Percentiles rank a stretch among this genome's conserved stretches.
Evolutionary conservation across 2,888 invertebrate genomes (phyloP).

Genomic region (Biston betularia): DNA sequence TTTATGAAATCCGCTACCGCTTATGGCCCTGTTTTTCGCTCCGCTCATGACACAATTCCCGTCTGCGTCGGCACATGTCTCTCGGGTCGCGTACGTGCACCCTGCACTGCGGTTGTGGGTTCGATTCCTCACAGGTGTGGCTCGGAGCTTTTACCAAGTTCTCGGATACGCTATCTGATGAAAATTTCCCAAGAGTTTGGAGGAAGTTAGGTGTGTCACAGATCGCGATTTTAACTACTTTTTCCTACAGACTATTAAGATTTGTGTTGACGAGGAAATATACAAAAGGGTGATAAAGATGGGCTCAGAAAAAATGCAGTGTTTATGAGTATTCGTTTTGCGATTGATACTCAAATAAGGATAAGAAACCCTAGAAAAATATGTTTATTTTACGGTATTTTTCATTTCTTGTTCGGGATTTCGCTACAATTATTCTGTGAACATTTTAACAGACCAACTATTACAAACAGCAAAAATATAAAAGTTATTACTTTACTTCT

Average conservation of each 20-base stretch:
- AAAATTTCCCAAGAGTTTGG: slow-evolving; percentile 22
- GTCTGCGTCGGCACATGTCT: slow-evolving; percentile 55
- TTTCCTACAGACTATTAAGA: no score
- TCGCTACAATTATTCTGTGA: no score
- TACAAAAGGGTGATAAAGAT: background rate
- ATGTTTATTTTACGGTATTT: no score
- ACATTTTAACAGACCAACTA: no score
- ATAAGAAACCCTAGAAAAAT: no score
- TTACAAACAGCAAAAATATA: no score
- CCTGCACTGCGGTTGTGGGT: slow-evolving; percentile 41
- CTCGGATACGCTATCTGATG: slow-evolving; percentile 33
- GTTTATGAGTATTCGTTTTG: no score
- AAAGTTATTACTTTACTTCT: no score
- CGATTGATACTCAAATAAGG: no score
- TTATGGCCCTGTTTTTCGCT: slow-evolving; percentile 17
- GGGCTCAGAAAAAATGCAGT: no score
- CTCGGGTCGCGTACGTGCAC: slow-evolving; percentile 71
- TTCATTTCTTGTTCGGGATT: no score
- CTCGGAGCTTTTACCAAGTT: slow-evolving; percentile 34
- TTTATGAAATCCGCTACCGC: slow-evolving; percentile 15
- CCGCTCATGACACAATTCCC: slow-evolving; percentile 42
- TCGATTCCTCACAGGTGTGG: slow-evolving; percentile 43
- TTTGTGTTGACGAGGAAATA: background rate
- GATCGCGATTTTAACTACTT: background rate
- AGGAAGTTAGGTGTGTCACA: slow-evolving; percentile 20